phyloP scores from a whole-genome alignment of 30 jellyfish, hydroid and myxozoan genomes.

The Rhopilema esculentum region DNA sequence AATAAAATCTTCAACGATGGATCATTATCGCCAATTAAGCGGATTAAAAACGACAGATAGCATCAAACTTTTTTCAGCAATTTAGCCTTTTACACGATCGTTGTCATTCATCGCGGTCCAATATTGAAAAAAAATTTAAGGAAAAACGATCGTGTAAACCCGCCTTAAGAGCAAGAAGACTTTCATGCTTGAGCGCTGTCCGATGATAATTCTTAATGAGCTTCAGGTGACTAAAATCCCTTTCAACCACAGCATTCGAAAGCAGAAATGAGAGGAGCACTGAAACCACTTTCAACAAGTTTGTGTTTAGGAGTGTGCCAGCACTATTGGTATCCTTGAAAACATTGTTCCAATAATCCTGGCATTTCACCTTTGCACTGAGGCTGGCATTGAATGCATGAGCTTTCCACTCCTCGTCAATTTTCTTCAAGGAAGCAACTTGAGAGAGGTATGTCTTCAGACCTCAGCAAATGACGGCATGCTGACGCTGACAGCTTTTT shows the following conservation, averaged over 20 bases:
- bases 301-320: not conserved
- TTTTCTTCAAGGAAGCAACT: constrained; percentile 15
- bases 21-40: too few relatives aligned
- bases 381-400: constrained; percentile 18
- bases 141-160: too few relatives aligned
- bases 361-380: not conserved
- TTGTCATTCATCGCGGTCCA: too few relatives aligned
- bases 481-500: not conserved
- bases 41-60: too few relatives aligned
- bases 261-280: constrained; percentile 33
- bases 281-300: constrained; percentile 28
- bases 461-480: constrained; percentile 40
- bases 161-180: constrained; percentile 44
- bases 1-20: too few relatives aligned
- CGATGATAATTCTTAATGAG: constrained; percentile 34
- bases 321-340: too few relatives aligned
- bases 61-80: too few relatives aligned
- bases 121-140: too few relatives aligned
- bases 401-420: constrained; percentile 44
- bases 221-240: constrained; percentile 41
- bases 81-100: too few relatives aligned
- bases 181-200: constrained; percentile 28
- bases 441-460: constrained; percentile 19
- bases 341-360: constrained; percentile 25
- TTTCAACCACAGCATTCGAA: constrained; percentile 66